phyloP scores from a whole-genome alignment of 2,888 invertebrate species.

The Blastobasis adustella region DNA sequence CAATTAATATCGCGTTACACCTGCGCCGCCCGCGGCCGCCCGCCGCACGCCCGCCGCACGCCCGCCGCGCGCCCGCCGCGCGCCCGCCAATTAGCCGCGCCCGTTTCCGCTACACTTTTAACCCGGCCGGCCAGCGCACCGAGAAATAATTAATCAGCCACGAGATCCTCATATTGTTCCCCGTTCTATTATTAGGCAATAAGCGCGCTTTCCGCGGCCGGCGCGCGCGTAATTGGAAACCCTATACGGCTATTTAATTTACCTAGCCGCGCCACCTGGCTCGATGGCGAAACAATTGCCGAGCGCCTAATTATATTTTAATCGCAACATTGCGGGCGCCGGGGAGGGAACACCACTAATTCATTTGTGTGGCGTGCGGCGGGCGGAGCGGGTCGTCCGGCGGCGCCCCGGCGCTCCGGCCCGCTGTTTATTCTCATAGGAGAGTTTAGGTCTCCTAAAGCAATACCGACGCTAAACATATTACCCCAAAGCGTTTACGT shows the following conservation, averaged over 20 bases:
- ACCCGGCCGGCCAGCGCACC: constrained; percentile 24
- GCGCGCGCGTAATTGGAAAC: constrained; percentile 59
- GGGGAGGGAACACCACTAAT: not conserved
- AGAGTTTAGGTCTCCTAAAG: constrained; percentile 70
- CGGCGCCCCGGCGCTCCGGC: constrained; percentile 34
- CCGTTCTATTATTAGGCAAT: constrained; percentile 64
- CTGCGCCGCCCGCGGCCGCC: constrained; percentile 20
- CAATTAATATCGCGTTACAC: constrained; percentile 63
- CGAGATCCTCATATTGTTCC: constrained; percentile 49
- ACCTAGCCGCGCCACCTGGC: constrained; percentile 67
- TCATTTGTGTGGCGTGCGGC: not conserved
- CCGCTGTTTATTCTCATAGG: constrained; percentile 69
- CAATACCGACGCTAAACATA: constrained; percentile 68
- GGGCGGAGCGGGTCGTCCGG: constrained; percentile 16
- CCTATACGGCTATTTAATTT: constrained; percentile 69
- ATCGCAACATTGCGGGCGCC: constrained; percentile 51
- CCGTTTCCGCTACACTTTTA: constrained; percentile 41
- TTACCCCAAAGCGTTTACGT: constrained; percentile 67
- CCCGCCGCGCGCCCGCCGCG: not conserved
- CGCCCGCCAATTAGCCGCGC: constrained; percentile 26
- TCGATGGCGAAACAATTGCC: constrained; percentile 72
- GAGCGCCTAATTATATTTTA: constrained; percentile 73
- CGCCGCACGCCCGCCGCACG: not conserved
- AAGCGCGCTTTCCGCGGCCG: constrained; percentile 54
- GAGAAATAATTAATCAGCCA: constrained; percentile 54